Evolutionary conservation across 2,113 vertebrate species (phyloP), one percentile per base, ranked within the genome.

Genomic region (Otolemur garnettii): DNA sequence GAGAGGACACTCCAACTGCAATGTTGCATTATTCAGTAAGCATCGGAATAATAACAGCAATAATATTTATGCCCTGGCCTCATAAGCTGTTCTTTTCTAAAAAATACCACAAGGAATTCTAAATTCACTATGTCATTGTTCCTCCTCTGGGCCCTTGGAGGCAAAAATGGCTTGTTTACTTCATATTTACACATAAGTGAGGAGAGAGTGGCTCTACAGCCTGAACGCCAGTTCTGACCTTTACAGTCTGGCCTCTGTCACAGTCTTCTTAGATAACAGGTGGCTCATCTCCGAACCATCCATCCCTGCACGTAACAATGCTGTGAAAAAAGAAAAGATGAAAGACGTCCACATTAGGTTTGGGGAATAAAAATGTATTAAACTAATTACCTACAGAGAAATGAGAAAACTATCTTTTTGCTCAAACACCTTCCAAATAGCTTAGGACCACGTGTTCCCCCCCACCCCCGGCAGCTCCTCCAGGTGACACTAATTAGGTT

Each of bases 11-110:
- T 53, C 78, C 83, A 68, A 18, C 0, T 66, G 64, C 89, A 60
- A 74, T 53, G 42, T 28, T 80, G 38, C 33, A 30, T 94, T 92
- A 86, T 74, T 95, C 71, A 60, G 86, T 26, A 50, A 57, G 30
- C 79, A 66, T 77, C 50, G 71, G 57, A 93, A 89, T 96, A 96
- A 93, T 80, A 92, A 85, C n/a, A 64, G 38, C 68, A 92, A 68
- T 53, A 71, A 64, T 95, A 68, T 87, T 91, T 94, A 86, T 95
- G 66, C 75, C 77, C 53, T 60, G 45, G n/a, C 53, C 55, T 93
- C 59, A 80, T 64, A 93, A 45, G 83, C 75, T 53, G 12, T 90
- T 90, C 59, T 90, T 79, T 72, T 30, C 55, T 87, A 74, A 55
- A 64, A 86, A 62, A 33, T n/a, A 66, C 45, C 53, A 87, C 18